Base-by-base conservation (phyloP, 2,113 vertebrate species). In the Laticauda colubrina region DNA sequence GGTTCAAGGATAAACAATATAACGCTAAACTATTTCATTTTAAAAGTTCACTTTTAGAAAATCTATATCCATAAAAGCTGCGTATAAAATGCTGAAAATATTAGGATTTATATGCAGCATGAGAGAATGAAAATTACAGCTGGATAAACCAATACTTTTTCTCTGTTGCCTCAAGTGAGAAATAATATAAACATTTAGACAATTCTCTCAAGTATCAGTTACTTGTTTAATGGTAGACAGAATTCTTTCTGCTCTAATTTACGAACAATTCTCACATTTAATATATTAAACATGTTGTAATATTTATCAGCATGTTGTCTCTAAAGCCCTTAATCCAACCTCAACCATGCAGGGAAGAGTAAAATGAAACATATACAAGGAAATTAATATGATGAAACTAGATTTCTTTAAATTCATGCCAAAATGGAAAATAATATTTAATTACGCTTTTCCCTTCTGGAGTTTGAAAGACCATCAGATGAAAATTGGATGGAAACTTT, bases 151-250 rank as follows among this genome's bases (percentile, higher is more conserved):
- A 43, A 87, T n/a, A 23, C 12, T 45, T 89, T 87, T 91, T 51
- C 90, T 91, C 90, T 87, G 34, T 75, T 89, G 39, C 29, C 89
- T 92, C 86, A 39, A 92, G 2, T 89, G 69, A 92, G 48, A 92
- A 93, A 93, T 95, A 91, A 94, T 89, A 69, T 59, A 91, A 94
- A 94, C 39, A 75, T 91, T 91, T 89, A 87, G 87, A 51, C 75
- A 91, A 57, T 43, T 89, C 56, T 86, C 75, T 57, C 93, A 89
- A 86, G 87, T 45, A 89, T 89, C 48, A 14, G 2, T 56, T 91
- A 69, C 51, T 90, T 12, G 39, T 91, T 92, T 94, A 69, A 56
- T 56, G 59, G 92, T 23, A 56, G 56, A 54, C 81, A 90, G 86
- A 89, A 88, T 53, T 24, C 39, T 88, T 69, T 85, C 51, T 89